Conservation (phyloP, 2,113 vertebrate genomes). For the Rhabdornis inornatus region DNA sequence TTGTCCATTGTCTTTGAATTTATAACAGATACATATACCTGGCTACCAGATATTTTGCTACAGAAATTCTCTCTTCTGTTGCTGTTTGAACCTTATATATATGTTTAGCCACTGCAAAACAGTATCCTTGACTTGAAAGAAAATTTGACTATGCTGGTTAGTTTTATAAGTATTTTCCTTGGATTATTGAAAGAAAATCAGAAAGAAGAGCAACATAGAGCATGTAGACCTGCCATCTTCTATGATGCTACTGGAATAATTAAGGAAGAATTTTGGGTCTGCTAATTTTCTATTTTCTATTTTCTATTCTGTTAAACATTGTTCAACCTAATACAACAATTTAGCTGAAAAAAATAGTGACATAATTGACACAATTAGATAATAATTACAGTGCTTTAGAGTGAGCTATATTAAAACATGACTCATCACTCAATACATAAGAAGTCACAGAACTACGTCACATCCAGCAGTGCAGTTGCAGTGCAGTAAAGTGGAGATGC, state of each 20-base stretch:
- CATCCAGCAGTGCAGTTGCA: neutral
- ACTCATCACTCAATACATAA: slow-evolving; percentile 27
- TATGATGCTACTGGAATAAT: neutral
- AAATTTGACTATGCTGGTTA: neutral
- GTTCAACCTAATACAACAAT: neutral
- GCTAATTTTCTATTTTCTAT: too few relatives aligned
- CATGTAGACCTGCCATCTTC: neutral
- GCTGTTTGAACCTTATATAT: neutral
- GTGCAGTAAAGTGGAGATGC: neutral
- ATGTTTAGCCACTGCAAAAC: neutral
- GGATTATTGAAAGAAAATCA: neutral
- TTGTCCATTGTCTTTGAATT: neutral
- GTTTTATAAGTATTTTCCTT: neutral
- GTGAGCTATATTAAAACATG: neutral
- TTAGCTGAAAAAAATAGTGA: neutral
- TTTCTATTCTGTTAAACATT: too few relatives aligned
- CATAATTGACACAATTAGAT: neutral
- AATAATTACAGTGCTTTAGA: neutral
- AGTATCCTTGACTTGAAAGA: neutral
- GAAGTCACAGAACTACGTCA: slow-evolving; percentile 10
- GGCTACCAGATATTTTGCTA: neutral
- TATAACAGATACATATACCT: neutral
- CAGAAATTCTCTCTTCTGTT: neutral
- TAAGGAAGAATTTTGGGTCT: neutral
- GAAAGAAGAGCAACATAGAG: neutral